Evolutionary conservation across 2,888 invertebrate genomes (phyloP), one percentile per base, ranked within the genome.

Genomic region (Pherbina coryleti): DNA sequence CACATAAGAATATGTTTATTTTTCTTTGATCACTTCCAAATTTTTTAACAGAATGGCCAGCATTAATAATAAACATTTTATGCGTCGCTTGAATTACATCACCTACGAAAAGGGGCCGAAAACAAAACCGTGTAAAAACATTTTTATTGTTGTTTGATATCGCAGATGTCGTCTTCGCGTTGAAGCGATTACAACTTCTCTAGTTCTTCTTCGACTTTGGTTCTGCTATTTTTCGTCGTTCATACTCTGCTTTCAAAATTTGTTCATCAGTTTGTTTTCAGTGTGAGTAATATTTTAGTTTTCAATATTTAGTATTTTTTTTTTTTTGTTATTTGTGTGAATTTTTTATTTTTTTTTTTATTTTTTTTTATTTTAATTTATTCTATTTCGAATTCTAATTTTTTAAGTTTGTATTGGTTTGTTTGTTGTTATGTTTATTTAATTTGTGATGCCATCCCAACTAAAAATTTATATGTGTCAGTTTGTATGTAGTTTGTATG

Each of bases 401-500:
- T 64, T n/a, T 37, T 8, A 51, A 7, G 69, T 9, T 25, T 49
- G n/a, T 69, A 22, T 19, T 14, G 22, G 11, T 14, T 34, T 34
- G 19, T 67, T 44, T n/a, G 67, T 67, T 67, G 37, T 67, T 34
- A 44, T 67, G 51, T 69, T 49, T 69, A 51, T 69, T 25, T 69
- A 51, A 69, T 49, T 25, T 51, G 69, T 51, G 69, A 69, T 69
- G 51, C 69, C 51, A 69, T 69, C 51, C 19, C 25, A 49, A 51
- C 28, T n/a, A 25, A 19, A 34, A 55, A 19, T 11, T 11, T 44
- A 14, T 44, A 2, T 44, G 44, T 44, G 37, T 37, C 37, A 8
- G 37, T 37, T 7, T 37, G 3, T 31, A 31, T 31, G 5, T 31
- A 31, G 31, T 37, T 37, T 37, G 37, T 37, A 14, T 44, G 14